phyloP scores from a whole-genome alignment of 2,797 vertebrate species.

The Streptopelia turtur region DNA sequence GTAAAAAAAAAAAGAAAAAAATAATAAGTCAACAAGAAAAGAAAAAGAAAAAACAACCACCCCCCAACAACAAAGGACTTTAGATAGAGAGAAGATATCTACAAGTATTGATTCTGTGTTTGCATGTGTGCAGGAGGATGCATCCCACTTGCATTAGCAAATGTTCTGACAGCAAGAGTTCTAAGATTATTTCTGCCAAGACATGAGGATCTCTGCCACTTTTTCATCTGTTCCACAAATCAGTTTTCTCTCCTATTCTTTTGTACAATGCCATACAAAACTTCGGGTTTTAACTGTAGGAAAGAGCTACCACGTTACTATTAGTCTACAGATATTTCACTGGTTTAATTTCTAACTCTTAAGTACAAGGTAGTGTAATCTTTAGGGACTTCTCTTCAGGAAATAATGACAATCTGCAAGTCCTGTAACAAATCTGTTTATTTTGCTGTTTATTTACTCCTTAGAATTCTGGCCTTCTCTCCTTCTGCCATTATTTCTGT shows the following conservation, averaged over 20 bases:
- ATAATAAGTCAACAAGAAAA: neutral
- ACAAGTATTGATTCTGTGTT: neutral
- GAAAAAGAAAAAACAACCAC: neutral
- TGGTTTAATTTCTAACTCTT: neutral
- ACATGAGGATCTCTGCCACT: neutral
- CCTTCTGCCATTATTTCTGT: slow-evolving; percentile 84
- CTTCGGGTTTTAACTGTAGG: neutral
- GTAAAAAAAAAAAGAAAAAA: neutral
- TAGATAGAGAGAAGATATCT: neutral
- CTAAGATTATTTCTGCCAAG: neutral
- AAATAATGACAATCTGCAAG: neutral
- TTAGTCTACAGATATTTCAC: neutral
- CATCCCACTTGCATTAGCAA: neutral
- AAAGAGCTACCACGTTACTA: neutral
- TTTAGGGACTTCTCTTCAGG: neutral
- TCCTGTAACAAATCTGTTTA: neutral
- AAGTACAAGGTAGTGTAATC: neutral
- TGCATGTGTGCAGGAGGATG: neutral
- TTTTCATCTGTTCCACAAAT: neutral
- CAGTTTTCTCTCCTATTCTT: neutral
- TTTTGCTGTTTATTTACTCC: slow-evolving; percentile 31
- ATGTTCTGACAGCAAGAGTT: neutral
- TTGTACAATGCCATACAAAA: neutral
- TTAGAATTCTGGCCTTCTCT: slow-evolving; percentile 94
- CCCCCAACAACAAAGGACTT: neutral